Evolutionary conservation across 2,113 vertebrate genomes (phyloP).

Genomic region (Pelusios castaneus): DNA sequence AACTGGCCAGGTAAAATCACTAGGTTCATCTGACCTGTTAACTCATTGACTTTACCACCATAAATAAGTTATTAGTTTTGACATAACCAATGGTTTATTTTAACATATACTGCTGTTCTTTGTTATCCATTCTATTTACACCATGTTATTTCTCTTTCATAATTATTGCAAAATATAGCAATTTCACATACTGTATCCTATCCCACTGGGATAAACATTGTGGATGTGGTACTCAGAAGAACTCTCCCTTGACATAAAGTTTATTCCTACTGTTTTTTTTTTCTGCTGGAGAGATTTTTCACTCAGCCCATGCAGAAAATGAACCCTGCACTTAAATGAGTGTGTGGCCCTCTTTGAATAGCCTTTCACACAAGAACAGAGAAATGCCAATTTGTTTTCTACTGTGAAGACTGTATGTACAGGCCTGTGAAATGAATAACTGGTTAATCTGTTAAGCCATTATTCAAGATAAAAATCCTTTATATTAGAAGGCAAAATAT

Average conservation of each 20-base stretch:
- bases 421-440: conserved; percentile 52
- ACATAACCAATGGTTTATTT: conserved; percentile 73
- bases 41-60: conserved; percentile 61
- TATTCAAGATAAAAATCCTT: conserved; percentile 52
- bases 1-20: conserved; percentile 47
- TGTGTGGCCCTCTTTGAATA: conserved; percentile 34
- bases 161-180: conserved; percentile 65
- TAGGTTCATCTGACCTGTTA: conserved; percentile 65
- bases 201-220: conserved; percentile 62
- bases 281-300: conserved; percentile 40
- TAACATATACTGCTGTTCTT: conserved; percentile 69
- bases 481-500: conserved; percentile 28
- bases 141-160: conserved; percentile 72
- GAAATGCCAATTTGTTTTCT: conserved; percentile 53
- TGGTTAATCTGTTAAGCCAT: conserved; percentile 52
- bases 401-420: conserved; percentile 14
- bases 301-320: conserved; percentile 29
- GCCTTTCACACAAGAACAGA: conserved; percentile 29
- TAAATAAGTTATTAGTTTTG: conserved; percentile 75
- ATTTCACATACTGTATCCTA: conserved; percentile 51
- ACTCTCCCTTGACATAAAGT: conserved; percentile 62
- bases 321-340: conserved; percentile 43
- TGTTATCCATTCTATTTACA: conserved; percentile 67
- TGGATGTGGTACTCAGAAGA: conserved; percentile 58
- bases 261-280: conserved; percentile 67